Base-by-base conservation (phyloP, 2,113 vertebrate species). In the Ctenomys sociabilis region DNA sequence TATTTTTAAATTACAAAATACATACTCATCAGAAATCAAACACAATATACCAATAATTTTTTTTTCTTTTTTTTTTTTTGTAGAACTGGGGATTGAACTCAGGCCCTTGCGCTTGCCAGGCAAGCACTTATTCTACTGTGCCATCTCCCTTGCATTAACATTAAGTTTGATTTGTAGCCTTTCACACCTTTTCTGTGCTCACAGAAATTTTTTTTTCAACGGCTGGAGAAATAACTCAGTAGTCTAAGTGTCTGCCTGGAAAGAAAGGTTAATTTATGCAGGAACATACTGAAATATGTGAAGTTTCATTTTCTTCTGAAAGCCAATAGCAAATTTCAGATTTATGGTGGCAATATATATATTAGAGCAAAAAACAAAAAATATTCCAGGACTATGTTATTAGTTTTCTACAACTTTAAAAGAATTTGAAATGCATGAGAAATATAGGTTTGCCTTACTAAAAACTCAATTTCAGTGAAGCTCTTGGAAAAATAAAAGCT, bases 381-480 rank as follows among this genome's bases (percentile, higher is more conserved):
- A 35, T 17, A 40, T 2, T 3, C 49, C 7, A 40, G 59, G 11
- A n/a, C 70, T 40, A 17, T 37, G 59, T 1, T 70, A 30, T 85
- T 37, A 72, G 61, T 78, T 59, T 82, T 32, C 49, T n/a, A 72
- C 24, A 93, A 91, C 24, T 88, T 86, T 73, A 32, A 52, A 78
- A 82, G 28, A 96, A 84, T 22, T 22, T 28, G 26, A 26, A 86
- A 88, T 78, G 43, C 40, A 57, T 24, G 12, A 92, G 70, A 93
- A 95, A 85, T 61, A 87, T 1, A 92, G 11, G 7, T 78, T 78
- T 95, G 43, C 43, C 54, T 89, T 70, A 86, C 88, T 61, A 75
- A 92, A 75, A 92, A 61, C 21, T 89, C 75, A 90, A 85, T 81
- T 91, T 88, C 94, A 94, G 52, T 26, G 49, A 94, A 94, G 19